phyloP scores from a whole-genome alignment of 2,888 invertebrate genomes.

The Parochlus steinenii region DNA sequence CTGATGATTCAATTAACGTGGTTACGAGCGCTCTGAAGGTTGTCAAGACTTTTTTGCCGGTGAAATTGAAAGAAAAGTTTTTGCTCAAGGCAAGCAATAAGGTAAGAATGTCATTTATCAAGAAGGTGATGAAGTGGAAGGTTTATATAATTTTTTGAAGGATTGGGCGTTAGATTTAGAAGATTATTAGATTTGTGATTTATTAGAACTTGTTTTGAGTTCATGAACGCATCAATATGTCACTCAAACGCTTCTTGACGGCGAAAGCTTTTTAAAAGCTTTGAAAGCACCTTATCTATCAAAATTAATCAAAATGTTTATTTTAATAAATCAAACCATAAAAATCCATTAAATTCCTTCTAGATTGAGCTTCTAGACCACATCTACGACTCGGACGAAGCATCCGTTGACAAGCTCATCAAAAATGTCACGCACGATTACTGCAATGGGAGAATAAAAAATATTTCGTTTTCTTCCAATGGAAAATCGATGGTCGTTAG shows the following conservation, averaged over 20 bases:
- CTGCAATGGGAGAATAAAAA: slow-evolving; percentile 1
- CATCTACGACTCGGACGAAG: not conserved
- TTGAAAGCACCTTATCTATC: too few species aligned
- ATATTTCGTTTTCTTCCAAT: slow-evolving; percentile 7
- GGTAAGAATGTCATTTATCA: too few species aligned
- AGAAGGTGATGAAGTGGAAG: too few species aligned
- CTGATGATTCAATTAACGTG: slow-evolving; percentile 2
- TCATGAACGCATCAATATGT: not conserved
- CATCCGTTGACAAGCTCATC: slow-evolving; percentile 1
- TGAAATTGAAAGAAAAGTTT: slow-evolving; percentile 3
- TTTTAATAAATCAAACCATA: too few species aligned
- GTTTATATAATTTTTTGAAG: slow-evolving; percentile 5
- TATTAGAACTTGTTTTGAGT: not conserved
- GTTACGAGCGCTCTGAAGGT: slow-evolving; percentile 2
- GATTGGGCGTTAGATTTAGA: not conserved
- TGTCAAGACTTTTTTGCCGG: slow-evolving; percentile 7
- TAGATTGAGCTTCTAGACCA: not conserved
- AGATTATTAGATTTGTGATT: not conserved
- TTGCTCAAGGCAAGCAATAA: slow-evolving; percentile 3
- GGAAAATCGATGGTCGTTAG: not conserved
- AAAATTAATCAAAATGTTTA: too few species aligned
- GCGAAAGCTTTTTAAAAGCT: too few species aligned
- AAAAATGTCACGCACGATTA: slow-evolving; percentile 7
- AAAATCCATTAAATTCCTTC: too few species aligned
- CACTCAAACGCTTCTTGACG: too few species aligned